Evolutionary conservation across 2,888 invertebrate genomes (phyloP).

Genomic region (Drosophila mercatorum): DNA sequence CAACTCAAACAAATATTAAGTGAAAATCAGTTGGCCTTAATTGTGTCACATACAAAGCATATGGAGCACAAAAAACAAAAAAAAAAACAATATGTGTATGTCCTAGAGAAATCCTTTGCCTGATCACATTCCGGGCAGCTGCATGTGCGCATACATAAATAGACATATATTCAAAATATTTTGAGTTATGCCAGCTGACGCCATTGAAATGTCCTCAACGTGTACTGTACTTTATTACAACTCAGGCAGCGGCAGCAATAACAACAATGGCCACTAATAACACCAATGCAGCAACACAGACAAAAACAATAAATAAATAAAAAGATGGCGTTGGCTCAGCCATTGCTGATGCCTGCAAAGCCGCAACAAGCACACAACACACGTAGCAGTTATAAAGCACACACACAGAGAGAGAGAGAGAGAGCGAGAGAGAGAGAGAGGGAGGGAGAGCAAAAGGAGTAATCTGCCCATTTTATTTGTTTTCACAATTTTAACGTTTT

Average conservation of each 20-base stretch:
- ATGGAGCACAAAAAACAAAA: too few relatives aligned
- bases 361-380: conserved; percentile 64
- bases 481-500: conserved; percentile 65
- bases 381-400: conserved; percentile 68
- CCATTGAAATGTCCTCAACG: conserved; percentile 49
- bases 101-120: conserved; percentile 18
- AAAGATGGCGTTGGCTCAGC: conserved; percentile 69
- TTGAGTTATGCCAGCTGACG: conserved; percentile 74
- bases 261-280: conserved; percentile 65
- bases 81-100: too few relatives aligned
- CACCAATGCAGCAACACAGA: conserved; percentile 77
- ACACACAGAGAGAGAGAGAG: conserved; percentile 5
- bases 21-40: not conserved
- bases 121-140: conserved; percentile 42
- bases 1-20: not conserved
- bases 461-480: conserved; percentile 70
- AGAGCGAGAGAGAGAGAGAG: not conserved
- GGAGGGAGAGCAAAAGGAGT: conserved; percentile 39
- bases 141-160: conserved; percentile 37
- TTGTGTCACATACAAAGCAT: not conserved
- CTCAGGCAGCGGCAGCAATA: conserved; percentile 25
- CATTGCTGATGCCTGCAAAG: conserved; percentile 71
- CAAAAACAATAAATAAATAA: conserved; percentile 78
- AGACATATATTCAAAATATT: conserved; percentile 43
- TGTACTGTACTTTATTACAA: conserved; percentile 70